Evolutionary conservation across 1,140 invertebrate genomes (phyloP).

Genomic region (Plodia interpunctella): DNA sequence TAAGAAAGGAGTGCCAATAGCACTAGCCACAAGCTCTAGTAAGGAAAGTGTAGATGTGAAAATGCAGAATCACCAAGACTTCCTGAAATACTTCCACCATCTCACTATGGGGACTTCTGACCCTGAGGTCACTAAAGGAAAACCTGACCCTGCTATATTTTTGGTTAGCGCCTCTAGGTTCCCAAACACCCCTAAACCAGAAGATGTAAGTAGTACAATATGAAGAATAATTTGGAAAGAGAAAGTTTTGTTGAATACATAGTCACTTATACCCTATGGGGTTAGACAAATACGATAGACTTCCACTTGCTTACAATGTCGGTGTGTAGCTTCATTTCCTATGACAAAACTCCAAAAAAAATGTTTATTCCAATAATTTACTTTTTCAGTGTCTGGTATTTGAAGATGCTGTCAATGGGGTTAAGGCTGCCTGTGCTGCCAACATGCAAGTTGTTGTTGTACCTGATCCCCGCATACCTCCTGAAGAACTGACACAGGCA

Average conservation of each 20-base stretch:
- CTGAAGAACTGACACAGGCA: slow-evolving; percentile 78
- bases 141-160: slow-evolving; percentile 89
- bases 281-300: too few species aligned
- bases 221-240: too few species aligned
- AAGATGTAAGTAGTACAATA: slow-evolving; percentile 72
- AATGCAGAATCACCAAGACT: slow-evolving; percentile 79
- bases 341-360: too few species aligned
- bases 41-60: slow-evolving; percentile 81
- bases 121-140: slow-evolving; percentile 85
- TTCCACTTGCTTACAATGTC: too few species aligned
- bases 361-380: too few species aligned
- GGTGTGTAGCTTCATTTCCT: too few species aligned
- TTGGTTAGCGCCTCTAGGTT: slow-evolving; percentile 85
- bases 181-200: slow-evolving; percentile 76
- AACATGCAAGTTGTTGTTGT: slow-evolving; percentile 93
- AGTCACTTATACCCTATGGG: too few species aligned
- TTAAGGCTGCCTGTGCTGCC: slow-evolving; percentile 85
- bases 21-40: slow-evolving; percentile 85
- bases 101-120: slow-evolving; percentile 83
- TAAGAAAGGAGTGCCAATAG: slow-evolving; percentile 80
- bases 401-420: slow-evolving; percentile 94
- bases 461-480: slow-evolving; percentile 83
- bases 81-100: slow-evolving; percentile 82
- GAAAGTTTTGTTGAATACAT: too few species aligned
- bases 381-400: slow-evolving; percentile 89